Conservation (phyloP, 1,140 invertebrate genomes). For the Cylas formicarius region DNA sequence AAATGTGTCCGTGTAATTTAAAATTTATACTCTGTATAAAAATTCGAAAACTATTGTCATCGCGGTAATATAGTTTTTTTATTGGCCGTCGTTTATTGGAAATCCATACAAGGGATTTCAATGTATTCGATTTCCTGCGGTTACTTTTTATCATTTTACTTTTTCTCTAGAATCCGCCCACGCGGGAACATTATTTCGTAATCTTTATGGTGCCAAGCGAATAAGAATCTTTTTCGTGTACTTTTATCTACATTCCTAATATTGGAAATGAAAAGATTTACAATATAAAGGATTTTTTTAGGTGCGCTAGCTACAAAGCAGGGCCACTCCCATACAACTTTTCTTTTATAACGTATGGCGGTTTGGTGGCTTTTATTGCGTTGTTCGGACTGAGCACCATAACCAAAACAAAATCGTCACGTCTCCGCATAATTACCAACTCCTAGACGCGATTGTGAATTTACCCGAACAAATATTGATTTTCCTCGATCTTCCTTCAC, state of each 20-base stretch:
- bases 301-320: constrained; percentile 16
- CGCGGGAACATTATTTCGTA: constrained; percentile 19
- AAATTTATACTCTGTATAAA: constrained; percentile 2
- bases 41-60: constrained; percentile 2
- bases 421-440: constrained; percentile 21
- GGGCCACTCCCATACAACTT: constrained; percentile 20
- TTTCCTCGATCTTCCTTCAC: no score
- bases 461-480: no score
- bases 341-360: constrained; percentile 20
- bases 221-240: constrained; percentile 22
- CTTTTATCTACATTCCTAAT: constrained; percentile 22
- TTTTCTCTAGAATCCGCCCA: no score
- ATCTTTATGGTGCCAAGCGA: constrained; percentile 18
- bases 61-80: constrained; percentile 1
- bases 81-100: not conserved
- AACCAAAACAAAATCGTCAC: constrained; percentile 22
- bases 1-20: not conserved
- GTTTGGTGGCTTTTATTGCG: constrained; percentile 15
- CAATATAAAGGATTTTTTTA: constrained; percentile 20
- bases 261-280: constrained; percentile 21
- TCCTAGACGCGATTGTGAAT: no score
- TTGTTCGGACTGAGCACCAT: constrained; percentile 14
- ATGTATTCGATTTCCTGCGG: no score
- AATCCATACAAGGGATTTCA: not conserved
- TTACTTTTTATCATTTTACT: no score